Evolutionary conservation across 2,113 vertebrate species (phyloP).

Genomic region (Anguilla rostrata): DNA sequence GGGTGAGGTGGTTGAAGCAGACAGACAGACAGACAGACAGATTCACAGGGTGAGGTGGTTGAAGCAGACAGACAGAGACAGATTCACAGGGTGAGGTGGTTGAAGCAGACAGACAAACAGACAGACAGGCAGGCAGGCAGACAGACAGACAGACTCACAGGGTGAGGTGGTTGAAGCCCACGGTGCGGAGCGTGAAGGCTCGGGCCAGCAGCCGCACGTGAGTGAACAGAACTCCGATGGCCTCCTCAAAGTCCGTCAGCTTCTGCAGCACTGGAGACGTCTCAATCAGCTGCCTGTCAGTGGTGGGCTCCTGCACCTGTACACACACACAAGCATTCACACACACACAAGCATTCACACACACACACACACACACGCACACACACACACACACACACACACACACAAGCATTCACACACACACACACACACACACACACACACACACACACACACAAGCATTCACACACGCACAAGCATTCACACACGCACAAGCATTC

Average conservation of each 20-base stretch:
- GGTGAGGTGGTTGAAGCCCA: slow-evolving; percentile 98
- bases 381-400: neutral
- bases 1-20: neutral
- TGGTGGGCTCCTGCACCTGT: slow-evolving; percentile 92
- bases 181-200: slow-evolving; percentile 93
- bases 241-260: slow-evolving; percentile 88
- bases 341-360: neutral
- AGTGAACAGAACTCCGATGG: slow-evolving; percentile 92
- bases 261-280: slow-evolving; percentile 97
- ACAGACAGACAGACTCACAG: slow-evolving; percentile 75
- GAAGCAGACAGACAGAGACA: neutral
- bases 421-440: slow-evolving; percentile 16
- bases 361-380: neutral
- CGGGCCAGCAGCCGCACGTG: slow-evolving; percentile 91
- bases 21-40: neutral
- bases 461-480: neutral
- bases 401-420: slow-evolving; percentile 36
- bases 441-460: slow-evolving; percentile 4
- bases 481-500: neutral
- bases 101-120: slow-evolving; percentile 70
- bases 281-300: slow-evolving; percentile 93
- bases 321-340: slow-evolving; percentile 8
- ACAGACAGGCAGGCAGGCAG: slow-evolving; percentile 59
- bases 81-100: slow-evolving; percentile 97
- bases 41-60: neutral